phyloP scores from a whole-genome alignment of 2,797 vertebrate species.

The Pitangus sulphuratus region DNA sequence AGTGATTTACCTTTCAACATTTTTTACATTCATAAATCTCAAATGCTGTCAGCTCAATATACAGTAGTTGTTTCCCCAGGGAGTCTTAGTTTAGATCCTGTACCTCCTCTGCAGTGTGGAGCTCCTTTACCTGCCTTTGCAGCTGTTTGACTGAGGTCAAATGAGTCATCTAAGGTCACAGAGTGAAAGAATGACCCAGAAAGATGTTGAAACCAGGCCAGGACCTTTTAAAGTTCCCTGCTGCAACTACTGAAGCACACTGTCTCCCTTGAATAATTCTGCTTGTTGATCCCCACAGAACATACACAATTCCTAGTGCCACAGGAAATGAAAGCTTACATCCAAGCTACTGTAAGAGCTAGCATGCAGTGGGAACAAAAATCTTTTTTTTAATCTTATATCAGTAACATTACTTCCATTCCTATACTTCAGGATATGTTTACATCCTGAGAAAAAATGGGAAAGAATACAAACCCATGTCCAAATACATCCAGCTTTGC shows the following conservation, averaged over 20 bases:
- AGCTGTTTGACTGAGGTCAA: constrained; percentile 6
- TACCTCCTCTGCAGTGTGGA: neutral
- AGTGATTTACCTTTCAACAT: neutral
- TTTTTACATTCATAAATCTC: neutral
- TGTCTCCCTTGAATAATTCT: neutral
- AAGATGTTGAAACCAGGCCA: constrained; percentile 10
- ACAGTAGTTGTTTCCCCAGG: neutral
- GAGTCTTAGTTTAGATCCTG: neutral
- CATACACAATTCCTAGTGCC: neutral
- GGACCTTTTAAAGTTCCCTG: neutral
- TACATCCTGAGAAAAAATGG: neutral
- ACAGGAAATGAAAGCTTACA: constrained; percentile 25
- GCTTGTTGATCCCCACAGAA: neutral
- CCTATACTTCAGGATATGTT: neutral
- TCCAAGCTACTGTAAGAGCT: neutral
- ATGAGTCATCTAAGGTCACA: neutral
- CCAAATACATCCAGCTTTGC: neutral
- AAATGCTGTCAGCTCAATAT: neutral
- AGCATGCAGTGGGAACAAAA: neutral
- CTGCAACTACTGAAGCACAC: neutral
- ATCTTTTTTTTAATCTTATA: neutral
- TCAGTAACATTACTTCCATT: neutral
- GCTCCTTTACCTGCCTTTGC: neutral
- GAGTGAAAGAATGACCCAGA: neutral
- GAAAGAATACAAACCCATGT: neutral